Base-by-base conservation (phyloP, 2,113 vertebrate species). In the Clinocottus analis region DNA sequence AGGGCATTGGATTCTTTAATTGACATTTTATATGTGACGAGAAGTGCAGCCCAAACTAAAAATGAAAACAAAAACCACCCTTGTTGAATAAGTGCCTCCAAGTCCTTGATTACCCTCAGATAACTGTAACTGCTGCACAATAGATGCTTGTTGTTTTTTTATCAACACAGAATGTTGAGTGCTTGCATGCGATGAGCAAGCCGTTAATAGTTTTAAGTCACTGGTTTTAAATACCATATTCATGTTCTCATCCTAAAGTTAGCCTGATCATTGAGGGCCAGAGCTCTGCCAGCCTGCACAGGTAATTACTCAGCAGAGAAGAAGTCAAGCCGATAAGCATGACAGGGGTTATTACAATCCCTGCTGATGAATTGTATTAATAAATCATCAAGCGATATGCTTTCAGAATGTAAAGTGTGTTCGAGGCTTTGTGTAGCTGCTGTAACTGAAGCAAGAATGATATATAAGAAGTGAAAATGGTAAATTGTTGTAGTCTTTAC, bases 311-410 rank as follows among this genome's bases (percentile, higher is more conserved):
- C 16, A 51, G 27, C 5, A 3, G 43, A 35, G n/a, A 41, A 31
- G 19, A 69, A 47, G 53, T 45, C 70, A 63, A 8, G 62, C 10
- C 74, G 60, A 87, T 75, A 62, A 81, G 75, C 60, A 45, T 71
- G 17, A 74, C 16, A 60, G 1, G 33, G 56, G 31, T 77, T 82
- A 82, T 84, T 77, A 75, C 27, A 79, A 67, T 73, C 66, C n/a
- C 43, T 39, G 51, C 45, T 79, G 60, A 23, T 21, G 31, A 49
- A 61, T 39, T 47, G 16, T 27, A 75, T 55, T 13, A 47, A 33
- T 27, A 21, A 53, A 63, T 76, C 29, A 78, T 29, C 8, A 37
- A 25, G 53, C 11, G 35, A 67, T 61, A 43, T 25, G 21, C 39
- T 56, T 41, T 63, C 35, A 83, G 27, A 70, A 25, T 17, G 10